Conservation (phyloP, 2,888 invertebrate genomes). For the Clistopyga incitator region DNA sequence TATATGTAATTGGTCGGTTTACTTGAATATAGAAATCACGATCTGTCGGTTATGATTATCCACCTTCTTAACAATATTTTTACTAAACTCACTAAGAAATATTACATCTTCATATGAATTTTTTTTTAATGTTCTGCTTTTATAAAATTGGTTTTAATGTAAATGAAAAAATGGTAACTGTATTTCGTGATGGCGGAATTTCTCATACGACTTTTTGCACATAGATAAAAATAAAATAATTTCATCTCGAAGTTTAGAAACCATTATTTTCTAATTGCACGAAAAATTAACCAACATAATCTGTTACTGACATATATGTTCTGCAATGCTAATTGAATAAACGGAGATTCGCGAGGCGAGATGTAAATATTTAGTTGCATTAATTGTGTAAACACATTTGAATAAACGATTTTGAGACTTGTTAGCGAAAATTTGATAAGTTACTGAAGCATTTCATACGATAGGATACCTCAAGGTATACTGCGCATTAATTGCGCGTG, state of each 20-base stretch:
- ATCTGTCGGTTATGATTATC: background rate
- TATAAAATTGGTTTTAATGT: no score
- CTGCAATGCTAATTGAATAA: background rate
- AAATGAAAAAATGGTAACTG: no score
- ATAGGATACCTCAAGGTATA: background rate
- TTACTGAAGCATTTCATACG: background rate
- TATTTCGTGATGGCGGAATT: no score
- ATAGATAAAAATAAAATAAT: no score
- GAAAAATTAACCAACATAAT: background rate
- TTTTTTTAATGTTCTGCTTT: no score
- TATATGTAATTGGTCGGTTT: background rate
- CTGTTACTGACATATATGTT: background rate
- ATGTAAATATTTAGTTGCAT: background rate
- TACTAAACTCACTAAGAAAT: no score
- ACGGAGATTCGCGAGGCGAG: background rate
- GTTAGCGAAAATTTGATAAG: background rate
- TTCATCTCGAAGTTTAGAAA: no score
- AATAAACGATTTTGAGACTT: background rate
- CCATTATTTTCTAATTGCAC: no score
- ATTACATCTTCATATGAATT: no score
- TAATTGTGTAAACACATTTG: conserved; percentile 6
- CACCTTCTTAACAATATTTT: no score
- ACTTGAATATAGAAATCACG: background rate
- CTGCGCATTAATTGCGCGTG: background rate
- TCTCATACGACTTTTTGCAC: no score